Percentiles rank a stretch among this genome's conserved stretches.
Evolutionary conservation across 2,113 vertebrate genomes (phyloP).

Genomic region (Cygnus buccinator): DNA sequence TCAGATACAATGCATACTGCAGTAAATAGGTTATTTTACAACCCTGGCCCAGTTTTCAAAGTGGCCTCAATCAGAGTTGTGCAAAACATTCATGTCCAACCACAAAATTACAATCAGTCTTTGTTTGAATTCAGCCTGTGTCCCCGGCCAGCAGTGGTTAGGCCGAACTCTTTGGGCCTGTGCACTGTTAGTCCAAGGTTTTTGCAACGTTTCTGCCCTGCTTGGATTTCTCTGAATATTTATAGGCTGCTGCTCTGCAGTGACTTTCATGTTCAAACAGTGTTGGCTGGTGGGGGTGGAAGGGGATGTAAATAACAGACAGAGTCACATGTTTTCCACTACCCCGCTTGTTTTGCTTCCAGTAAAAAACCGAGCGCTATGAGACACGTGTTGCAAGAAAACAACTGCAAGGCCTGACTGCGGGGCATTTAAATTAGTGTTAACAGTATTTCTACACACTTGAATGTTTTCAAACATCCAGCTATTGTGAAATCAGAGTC

Average conservation of each 20-base stretch:
- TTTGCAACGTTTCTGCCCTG: slow-evolving; percentile 54
- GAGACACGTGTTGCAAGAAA: slow-evolving; percentile 62
- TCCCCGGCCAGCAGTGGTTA: slow-evolving; percentile 45
- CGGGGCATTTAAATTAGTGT: neutral
- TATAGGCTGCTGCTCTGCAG: slow-evolving; percentile 57
- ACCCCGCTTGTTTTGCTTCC: slow-evolving; percentile 55
- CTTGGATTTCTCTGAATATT: slow-evolving; percentile 61
- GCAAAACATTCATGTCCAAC: slow-evolving; percentile 65
- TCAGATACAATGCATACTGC: slow-evolving; percentile 46
- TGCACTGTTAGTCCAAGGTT: slow-evolving; percentile 58
- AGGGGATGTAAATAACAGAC: slow-evolving; percentile 11
- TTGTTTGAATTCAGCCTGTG: slow-evolving; percentile 41
- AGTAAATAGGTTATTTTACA: slow-evolving; percentile 68
- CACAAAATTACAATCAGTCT: slow-evolving; percentile 66
- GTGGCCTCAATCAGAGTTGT: slow-evolving; percentile 62
- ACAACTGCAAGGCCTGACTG: slow-evolving; percentile 48
- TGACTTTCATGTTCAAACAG: slow-evolving; percentile 41
- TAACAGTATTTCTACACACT: slow-evolving; percentile 49
- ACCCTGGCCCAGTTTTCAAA: slow-evolving; percentile 62
- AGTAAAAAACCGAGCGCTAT: slow-evolving; percentile 1
- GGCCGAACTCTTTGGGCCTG: neutral
- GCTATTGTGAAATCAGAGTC: slow-evolving; percentile 42
- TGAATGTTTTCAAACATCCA: slow-evolving; percentile 39
- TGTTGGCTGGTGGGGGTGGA: slow-evolving; percentile 9
- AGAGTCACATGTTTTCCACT: slow-evolving; percentile 60